Base-by-base conservation (phyloP, 2,113 vertebrate species). In the Melanotaenia duboulayi region DNA sequence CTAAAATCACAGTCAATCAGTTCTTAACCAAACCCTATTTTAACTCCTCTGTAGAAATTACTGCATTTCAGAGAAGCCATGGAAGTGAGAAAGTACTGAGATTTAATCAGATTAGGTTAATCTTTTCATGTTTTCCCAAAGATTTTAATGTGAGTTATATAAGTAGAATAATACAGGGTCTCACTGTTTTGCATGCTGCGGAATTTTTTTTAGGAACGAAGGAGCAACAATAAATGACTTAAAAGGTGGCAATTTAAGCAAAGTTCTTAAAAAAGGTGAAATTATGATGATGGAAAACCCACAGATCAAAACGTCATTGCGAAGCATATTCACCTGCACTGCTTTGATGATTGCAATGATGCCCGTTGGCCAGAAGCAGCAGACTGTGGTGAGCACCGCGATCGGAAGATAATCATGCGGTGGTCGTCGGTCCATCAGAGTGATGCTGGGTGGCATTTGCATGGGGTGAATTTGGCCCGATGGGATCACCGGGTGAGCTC, bases 401-500 rank as follows among this genome's bases (percentile, higher is more conserved):
- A 97, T 97, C 89, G 96, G 96, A 90, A 97, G 94, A 90, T 97
- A 97, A 91, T 97, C 96, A n/a, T 97, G 96, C 0, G 96, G 96
- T 0, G 96, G 95, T 37, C 95, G 94, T 4, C 96, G 94, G 0
- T 97, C 96, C 95, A 97, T 93, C 22, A 97, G 86, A 62, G 96
- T 95, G 67, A 97, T 92, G 52, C 94, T 94, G 3, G 96, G 94
- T 0, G 94, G 95, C 90, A 96, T 94, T 76, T 95, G 96, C 87
- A 96, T 95, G 39, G 95, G 92, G 35, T 91, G 87, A 75, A 96
- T 94, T 50, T 96, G 94, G 10, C 69, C 93, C 28, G 50, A 93
- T 59, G 76, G 88, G 70, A 90, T 93, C 42, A 81, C 92, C 1
- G 93, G 87, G 50, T 93, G 93, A 20, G 87, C 86, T 49, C 88